Base-by-base conservation (phyloP, 2,113 vertebrate species). In the Labeo rohita region DNA sequence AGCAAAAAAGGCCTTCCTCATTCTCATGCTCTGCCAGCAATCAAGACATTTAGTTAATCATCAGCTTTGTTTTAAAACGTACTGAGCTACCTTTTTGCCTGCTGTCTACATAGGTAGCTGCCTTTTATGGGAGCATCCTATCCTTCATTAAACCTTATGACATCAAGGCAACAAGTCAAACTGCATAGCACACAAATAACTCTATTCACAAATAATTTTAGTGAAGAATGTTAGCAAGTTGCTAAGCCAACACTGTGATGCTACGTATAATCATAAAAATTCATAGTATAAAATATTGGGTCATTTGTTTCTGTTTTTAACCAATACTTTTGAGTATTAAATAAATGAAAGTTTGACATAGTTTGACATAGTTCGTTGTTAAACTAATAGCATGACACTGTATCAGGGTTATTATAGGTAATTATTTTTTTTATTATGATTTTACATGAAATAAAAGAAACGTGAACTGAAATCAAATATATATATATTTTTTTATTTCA, bases 1-100 rank as follows among this genome's bases (percentile, higher is more conserved):
- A 77, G 50, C 80, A 36, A 82, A 68, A 82, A n/a, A 70, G 65
- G 65, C 45, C 28, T 68, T 70, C 16, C 23, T 50, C n/a, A 50
- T 28, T 75, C 73, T 50, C 1, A 54, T 11, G 49, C 23, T 54
- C 6, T 15, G 5, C 5, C 13, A 52, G 15, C 16, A 34, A 36
- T 70, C 15, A 21, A 70, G 45, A 52, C 12, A 52, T 70, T 21
- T 68, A 8, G 63, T 52, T 70, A 34, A 52, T 70, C 15, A 39
- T 82, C 68, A 18, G 4, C 75, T 77, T 13, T 10, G 28, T 36
- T 72, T 4, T 18, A 73, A 73, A 73, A 73, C 18, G 18, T 45
- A 45, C 70, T 45, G 9, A 45, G 39, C 9, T 18, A 3, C 54
- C 54, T 39, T 16, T 9, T 28, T 66, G 72, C 10, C 66, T 70